These are phyloP conservation scores for Epicampocera succincta DNA, from an alignment of 2,888 invertebrate genomes.

Conservation along the genomic window DNA sequence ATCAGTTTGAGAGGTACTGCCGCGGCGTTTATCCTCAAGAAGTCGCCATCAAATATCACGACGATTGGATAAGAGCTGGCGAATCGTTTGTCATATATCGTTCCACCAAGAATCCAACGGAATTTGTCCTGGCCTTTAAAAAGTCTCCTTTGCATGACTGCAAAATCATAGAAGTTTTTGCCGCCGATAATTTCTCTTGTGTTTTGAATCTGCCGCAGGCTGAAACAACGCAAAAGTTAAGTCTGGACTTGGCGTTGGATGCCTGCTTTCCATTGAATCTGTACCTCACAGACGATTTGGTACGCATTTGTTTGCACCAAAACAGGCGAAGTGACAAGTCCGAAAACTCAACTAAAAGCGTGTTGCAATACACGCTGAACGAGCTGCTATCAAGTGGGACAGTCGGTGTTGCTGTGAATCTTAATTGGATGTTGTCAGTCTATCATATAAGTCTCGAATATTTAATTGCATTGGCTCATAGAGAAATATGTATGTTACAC, in stretches of 20 bases:
- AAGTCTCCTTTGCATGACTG: constrained; percentile 38
- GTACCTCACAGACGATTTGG: constrained; percentile 48
- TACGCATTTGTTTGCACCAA: constrained; percentile 55
- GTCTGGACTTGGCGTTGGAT: background rate
- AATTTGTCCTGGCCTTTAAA: constrained; percentile 40
- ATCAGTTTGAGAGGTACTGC: constrained; percentile 37
- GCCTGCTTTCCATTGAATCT: constrained; percentile 51
- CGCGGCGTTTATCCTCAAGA: constrained; percentile 53
- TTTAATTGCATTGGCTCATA: constrained; percentile 25
- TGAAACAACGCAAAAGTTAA: background rate
- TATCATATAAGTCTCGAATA: constrained; percentile 36
- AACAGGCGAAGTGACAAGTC: constrained; percentile 24
- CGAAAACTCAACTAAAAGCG: constrained; percentile 9
- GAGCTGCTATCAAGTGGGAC: background rate
- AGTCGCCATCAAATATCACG: constrained; percentile 57
- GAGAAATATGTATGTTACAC: too few relatives aligned
- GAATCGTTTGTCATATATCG: constrained; percentile 54
- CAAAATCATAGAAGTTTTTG: constrained; percentile 11
- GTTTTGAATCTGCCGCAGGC: background rate
- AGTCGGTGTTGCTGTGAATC: background rate
- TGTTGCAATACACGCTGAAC: constrained; percentile 52
- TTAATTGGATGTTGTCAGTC: constrained; percentile 14
- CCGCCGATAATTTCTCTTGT: constrained; percentile 20
- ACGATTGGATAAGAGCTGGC: constrained; percentile 40
- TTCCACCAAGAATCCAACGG: background rate